A percentile compares a stretch with the other conserved stretches of the same genome.
These are phyloP conservation scores for Saimiri boliviensis DNA, from an alignment of 2,113 vertebrate species.

Conservation along the genomic window DNA sequence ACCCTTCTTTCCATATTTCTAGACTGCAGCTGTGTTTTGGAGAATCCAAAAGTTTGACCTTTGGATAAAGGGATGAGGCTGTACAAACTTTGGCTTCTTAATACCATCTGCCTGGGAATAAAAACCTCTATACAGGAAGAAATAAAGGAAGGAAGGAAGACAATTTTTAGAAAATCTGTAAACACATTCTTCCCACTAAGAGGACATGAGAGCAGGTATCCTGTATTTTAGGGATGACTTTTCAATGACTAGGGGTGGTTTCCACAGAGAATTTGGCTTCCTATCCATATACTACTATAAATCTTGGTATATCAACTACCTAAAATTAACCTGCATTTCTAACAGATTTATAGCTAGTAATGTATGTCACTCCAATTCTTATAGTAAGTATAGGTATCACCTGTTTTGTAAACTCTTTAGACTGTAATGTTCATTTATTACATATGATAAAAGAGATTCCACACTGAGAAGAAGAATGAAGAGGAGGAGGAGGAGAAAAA, in stretches of 20 bases:
- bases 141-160: background rate
- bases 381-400: background rate
- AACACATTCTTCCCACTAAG: background rate
- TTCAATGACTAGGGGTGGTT: background rate
- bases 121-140: conserved; percentile 13
- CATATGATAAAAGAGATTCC: background rate
- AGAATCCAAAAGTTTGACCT: conserved; percentile 55
- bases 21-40: conserved; percentile 17
- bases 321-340: background rate
- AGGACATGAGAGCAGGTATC: background rate
- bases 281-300: background rate
- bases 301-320: background rate
- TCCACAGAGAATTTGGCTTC: background rate
- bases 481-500: background rate
- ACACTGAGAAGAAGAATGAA: background rate
- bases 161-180: background rate
- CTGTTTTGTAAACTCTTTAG: conserved; percentile 1
- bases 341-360: background rate
- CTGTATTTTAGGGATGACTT: background rate
- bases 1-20: background rate
- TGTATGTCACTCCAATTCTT: background rate
- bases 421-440: conserved; percentile 2
- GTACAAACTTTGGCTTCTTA: conserved; percentile 34
- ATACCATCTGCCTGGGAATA: conserved; percentile 35
- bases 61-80: background rate